A percentile compares a stretch with the other conserved stretches of the same genome.
Evolutionary conservation across 2,113 vertebrate genomes (phyloP).

Genomic region (Ochotona princeps): DNA sequence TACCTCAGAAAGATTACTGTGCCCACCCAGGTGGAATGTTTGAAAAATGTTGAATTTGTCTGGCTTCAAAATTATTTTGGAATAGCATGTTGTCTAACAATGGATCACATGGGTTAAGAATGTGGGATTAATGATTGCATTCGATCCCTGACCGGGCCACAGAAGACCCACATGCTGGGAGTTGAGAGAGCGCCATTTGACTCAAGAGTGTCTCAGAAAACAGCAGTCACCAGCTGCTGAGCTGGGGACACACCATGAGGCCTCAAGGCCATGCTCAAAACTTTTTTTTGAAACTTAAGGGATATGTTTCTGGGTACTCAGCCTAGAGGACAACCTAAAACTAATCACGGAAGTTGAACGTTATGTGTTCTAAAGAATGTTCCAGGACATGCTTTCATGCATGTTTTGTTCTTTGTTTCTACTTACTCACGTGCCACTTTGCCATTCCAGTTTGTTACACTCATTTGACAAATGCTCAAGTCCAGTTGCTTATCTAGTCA

Average conservation of each 20-base stretch:
- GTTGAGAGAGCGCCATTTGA: neutral
- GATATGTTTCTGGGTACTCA: neutral
- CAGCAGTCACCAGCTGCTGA: neutral
- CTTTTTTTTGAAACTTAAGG: neutral
- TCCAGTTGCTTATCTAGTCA: neutral
- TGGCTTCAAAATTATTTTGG: neutral
- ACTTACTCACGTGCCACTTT: neutral
- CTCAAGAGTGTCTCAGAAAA: fast-evolving
- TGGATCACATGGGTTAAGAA: too few species aligned
- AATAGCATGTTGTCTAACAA: too few species aligned
- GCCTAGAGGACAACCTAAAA: neutral
- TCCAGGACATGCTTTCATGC: neutral
- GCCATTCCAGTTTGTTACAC: neutral
- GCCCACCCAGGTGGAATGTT: neutral
- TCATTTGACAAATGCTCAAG: neutral
- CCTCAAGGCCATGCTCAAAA: fast-evolving
- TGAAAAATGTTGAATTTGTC: neutral
- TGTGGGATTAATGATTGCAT: neutral
- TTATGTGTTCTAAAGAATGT: neutral
- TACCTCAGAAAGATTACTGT: neutral
- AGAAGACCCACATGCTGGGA: too few species aligned
- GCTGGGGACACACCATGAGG: neutral
- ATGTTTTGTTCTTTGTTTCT: neutral
- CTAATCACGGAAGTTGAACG: neutral
- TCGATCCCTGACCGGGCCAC: neutral